A percentile compares a stretch with the other conserved stretches of the same genome.
Conservation (phyloP, 1,140 invertebrate species). For the Alviniconcha marisindica region DNA sequence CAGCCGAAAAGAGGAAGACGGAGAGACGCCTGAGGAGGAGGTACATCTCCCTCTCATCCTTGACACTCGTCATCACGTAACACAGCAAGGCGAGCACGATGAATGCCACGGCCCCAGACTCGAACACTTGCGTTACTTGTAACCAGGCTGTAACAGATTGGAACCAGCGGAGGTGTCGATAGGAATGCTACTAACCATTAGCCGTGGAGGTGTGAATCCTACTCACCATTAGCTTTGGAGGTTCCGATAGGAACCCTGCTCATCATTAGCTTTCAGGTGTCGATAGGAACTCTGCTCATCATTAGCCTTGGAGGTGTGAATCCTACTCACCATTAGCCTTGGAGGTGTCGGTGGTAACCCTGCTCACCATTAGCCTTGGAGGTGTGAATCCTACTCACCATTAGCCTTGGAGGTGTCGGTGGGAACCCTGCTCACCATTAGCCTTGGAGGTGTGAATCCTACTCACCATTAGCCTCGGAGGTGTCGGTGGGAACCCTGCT, state of each 20-base stretch:
- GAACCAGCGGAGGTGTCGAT: neutral
- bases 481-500: neutral
- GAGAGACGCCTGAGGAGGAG: conserved; percentile 26
- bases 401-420: too few species aligned
- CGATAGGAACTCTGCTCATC: too few species aligned
- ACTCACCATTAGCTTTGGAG: too few species aligned
- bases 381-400: too few species aligned
- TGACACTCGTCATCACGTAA: neutral
- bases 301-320: neutral
- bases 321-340: conserved; percentile 23
- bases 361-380: neutral
- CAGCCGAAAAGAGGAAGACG: conserved; percentile 27
- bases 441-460: too few species aligned
- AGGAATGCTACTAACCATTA: neutral
- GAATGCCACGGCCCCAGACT: conserved; percentile 27
- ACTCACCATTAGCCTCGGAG: neutral
- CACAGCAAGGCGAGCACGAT: neutral
- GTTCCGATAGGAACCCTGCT: too few species aligned
- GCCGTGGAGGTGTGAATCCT: too few species aligned
- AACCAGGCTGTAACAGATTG: conserved; percentile 35
- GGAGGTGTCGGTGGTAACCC: neutral
- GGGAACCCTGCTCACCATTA: too few species aligned
- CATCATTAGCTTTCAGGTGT: too few species aligned
- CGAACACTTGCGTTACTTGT: conserved; percentile 39
- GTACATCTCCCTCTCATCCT: neutral